These are phyloP conservation scores for Leptonema lineaticorne DNA, from an alignment of 1,140 invertebrate species.

Conservation along the genomic window DNA sequence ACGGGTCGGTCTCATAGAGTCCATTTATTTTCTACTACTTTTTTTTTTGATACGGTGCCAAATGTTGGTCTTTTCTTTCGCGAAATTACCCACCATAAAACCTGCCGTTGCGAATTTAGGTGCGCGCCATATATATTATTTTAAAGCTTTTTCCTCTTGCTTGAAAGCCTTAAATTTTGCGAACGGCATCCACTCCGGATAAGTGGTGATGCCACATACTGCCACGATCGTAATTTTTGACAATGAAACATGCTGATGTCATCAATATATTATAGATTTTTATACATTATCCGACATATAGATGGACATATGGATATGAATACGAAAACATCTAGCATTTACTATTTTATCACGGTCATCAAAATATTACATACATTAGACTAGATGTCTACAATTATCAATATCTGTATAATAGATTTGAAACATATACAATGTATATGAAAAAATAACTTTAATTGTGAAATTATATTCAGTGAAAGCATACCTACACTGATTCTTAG, in stretches of 20 bases:
- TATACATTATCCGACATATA: no score
- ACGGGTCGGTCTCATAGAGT: constrained; percentile 10
- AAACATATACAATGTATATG: no score
- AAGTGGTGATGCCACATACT: constrained; percentile 5
- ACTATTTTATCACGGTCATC: no score
- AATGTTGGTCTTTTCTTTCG: constrained; percentile 16
- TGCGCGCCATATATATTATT: constrained; percentile 23
- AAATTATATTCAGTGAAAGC: no score
- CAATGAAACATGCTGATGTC: not conserved
- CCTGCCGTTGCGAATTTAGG: constrained; percentile 23
- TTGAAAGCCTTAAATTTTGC: constrained; percentile 5
- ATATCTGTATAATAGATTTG: no score
- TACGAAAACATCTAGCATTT: no score
- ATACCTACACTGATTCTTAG: no score
- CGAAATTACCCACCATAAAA: constrained; percentile 19
- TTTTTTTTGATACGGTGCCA: constrained; percentile 25
- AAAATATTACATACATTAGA: no score
- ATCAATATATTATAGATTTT: no score
- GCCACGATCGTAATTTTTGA: constrained; percentile 1
- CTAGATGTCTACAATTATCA: no score
- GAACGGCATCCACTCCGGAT: not conserved
- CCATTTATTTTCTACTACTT: constrained; percentile 25
- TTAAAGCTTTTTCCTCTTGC: constrained; percentile 6
- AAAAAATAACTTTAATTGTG: no score
- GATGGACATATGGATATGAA: no score